Percentiles rank a stretch among this genome's conserved stretches.
Conservation (phyloP, 92 coral and sea anemone genomes). For the Blastomussa wellsi region DNA sequence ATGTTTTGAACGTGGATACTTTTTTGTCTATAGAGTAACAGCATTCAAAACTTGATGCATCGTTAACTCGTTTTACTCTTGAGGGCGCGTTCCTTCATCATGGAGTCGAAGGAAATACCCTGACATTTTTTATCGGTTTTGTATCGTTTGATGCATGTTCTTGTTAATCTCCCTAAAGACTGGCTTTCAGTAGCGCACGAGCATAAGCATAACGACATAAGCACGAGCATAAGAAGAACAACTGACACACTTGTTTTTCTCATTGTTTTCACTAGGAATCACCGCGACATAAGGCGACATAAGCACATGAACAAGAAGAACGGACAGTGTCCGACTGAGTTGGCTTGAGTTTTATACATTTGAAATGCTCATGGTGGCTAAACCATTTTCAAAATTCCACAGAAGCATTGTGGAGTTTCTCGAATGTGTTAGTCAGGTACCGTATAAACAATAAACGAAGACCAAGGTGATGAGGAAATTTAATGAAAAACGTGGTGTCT, state of each 20-base stretch:
- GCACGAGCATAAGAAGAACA: no score
- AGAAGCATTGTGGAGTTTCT: background rate
- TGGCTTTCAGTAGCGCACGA: no score
- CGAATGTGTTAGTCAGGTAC: background rate
- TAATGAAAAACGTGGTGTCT: background rate
- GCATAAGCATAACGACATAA: no score
- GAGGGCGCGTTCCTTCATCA: background rate
- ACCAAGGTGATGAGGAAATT: background rate
- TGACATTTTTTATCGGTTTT: background rate
- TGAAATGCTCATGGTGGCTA: background rate
- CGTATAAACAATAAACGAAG: background rate
- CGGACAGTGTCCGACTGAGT: background rate
- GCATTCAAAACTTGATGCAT: background rate
- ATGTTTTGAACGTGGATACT: no score
- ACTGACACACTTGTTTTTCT: no score
- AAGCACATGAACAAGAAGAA: no score
- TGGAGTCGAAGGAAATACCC: background rate
- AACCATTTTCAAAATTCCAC: background rate
- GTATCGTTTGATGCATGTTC: background rate
- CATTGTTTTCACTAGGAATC: no score
- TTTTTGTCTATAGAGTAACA: background rate
- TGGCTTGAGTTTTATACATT: background rate
- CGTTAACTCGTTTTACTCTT: background rate
- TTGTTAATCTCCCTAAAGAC: no score
- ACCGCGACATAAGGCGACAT: no score